These are phyloP conservation scores for Hololepta plana DNA, from an alignment of 2,888 invertebrate genomes.

Conservation along the genomic window DNA sequence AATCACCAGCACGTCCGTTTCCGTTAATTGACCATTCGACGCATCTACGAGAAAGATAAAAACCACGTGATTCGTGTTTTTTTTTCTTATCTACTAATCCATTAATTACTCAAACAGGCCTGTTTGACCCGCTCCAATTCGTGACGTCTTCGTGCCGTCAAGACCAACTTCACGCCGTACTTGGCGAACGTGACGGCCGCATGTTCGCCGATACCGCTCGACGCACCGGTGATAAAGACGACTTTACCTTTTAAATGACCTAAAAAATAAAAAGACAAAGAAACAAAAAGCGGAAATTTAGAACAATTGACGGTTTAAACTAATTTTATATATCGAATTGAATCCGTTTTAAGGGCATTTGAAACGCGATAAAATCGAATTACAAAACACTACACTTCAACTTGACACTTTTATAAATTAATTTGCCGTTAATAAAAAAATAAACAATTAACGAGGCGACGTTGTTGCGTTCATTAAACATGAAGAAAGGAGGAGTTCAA, in stretches of 20 bases:
- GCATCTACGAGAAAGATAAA: slow-evolving; percentile 17
- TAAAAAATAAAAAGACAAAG: slow-evolving; percentile 7
- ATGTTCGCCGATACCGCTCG: slow-evolving; percentile 65
- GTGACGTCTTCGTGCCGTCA: slow-evolving; percentile 45
- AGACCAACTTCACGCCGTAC: slow-evolving; percentile 43
- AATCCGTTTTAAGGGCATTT: too few relatives aligned
- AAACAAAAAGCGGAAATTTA: slow-evolving; percentile 2
- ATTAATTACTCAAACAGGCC: slow-evolving; percentile 35
- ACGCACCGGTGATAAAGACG: slow-evolving; percentile 72
- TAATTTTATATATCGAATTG: too few relatives aligned
- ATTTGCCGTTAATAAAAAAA: too few relatives aligned
- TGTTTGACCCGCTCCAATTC: slow-evolving; percentile 47
- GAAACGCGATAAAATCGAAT: too few relatives aligned
- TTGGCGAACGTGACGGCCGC: slow-evolving; percentile 49
- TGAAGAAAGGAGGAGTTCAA: too few relatives aligned
- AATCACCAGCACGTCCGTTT: slow-evolving; percentile 45
- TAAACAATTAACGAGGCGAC: too few relatives aligned
- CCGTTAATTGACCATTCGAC: slow-evolving; percentile 27
- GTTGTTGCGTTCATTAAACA: too few relatives aligned
- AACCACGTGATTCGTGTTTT: not conserved
- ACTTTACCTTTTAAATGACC: slow-evolving; percentile 34
- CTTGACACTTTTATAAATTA: too few relatives aligned
- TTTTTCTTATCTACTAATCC: not conserved
- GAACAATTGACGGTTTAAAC: slow-evolving; percentile 2
- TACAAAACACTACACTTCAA: too few relatives aligned